Base-by-base conservation (phyloP, 2,797 vertebrate genomes). In the Sarcoramphus papa region DNA sequence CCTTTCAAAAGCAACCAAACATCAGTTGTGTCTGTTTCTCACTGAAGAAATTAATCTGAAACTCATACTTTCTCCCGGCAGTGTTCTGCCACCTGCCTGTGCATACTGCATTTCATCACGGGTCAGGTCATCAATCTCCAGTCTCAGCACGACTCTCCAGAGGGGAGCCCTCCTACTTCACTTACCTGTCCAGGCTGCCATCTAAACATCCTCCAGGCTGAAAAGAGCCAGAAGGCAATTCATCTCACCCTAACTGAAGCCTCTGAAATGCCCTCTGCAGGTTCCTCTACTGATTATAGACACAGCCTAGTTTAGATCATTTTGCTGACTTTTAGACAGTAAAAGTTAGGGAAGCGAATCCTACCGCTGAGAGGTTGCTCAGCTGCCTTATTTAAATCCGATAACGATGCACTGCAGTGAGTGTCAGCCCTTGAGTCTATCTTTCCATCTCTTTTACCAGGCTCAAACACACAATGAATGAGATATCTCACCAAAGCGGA, bases 11-110 rank as follows among this genome's bases (percentile, higher is more conserved):
- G 25, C 90, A 70, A 68, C 47, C 43, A 47, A 83, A 70, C 69
- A 86, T 40, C 73, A 62, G 50, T 10, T 41, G 41, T 56, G 28
- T 24, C 30, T 56, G 41, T 67, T 83, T 80, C 53, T 43, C n/a
- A 15, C 50, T 47, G 21, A 86, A 76, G 45, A 86, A 74, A 90
- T 72, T n/a, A 16, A 86, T 50, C 30, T 64, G 12, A 65, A 88
- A 17, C 23, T 72, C 78, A 27, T 37, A 6, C 19, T 75, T 77
- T 80, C 73, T 75, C 31, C 2, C 4, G 1, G 92, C 88, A 94
- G 83, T 7, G 0, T 84, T 94, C 92, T 95, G 95, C 94, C 96
- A 88, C 92, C 95, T 94, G 74, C 94, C 91, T 94, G 95, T 23
- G 50, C 81, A 50, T 4, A 2, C 68, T 67, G 87, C 90, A 75